Conservation (phyloP, 2,797 vertebrate genomes). For the Coranthus polyacanthus region DNA sequence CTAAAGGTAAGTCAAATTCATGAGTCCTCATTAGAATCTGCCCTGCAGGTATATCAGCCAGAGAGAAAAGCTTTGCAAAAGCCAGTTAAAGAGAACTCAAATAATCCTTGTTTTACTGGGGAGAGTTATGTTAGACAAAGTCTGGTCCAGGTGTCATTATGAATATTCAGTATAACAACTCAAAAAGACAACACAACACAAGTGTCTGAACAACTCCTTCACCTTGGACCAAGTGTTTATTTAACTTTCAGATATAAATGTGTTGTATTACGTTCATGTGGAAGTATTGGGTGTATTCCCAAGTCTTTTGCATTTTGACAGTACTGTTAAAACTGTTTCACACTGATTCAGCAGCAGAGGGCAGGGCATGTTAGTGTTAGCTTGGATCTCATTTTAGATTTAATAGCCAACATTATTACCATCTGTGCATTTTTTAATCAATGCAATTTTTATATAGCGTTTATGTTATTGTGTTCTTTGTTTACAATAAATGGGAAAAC, state of each 20-base stretch:
- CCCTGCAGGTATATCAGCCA: conserved; percentile 19
- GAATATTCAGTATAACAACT: no score
- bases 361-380: conserved; percentile 14
- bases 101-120: neutral
- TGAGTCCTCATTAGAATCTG: conserved; percentile 17
- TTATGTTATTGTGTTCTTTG: conserved; percentile 15
- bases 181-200: no score
- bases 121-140: neutral
- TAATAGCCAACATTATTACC: conserved; percentile 20
- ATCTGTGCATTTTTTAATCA: conserved; percentile 17
- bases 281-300: no score
- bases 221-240: no score
- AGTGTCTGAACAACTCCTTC: no score
- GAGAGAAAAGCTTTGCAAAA: conserved; percentile 7
- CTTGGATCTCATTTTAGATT: conserved; percentile 36
- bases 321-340: neutral
- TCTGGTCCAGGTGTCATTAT: neutral
- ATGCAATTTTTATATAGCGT: conserved; percentile 15
- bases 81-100: neutral
- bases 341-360: conserved; percentile 14
- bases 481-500: conserved; percentile 24
- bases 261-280: no score
- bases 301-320: neutral
- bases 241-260: no score
- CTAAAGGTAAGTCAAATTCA: conserved; percentile 9